Base-by-base conservation (phyloP, 2,113 vertebrate genomes). In the Proterorhinus semilunaris region DNA sequence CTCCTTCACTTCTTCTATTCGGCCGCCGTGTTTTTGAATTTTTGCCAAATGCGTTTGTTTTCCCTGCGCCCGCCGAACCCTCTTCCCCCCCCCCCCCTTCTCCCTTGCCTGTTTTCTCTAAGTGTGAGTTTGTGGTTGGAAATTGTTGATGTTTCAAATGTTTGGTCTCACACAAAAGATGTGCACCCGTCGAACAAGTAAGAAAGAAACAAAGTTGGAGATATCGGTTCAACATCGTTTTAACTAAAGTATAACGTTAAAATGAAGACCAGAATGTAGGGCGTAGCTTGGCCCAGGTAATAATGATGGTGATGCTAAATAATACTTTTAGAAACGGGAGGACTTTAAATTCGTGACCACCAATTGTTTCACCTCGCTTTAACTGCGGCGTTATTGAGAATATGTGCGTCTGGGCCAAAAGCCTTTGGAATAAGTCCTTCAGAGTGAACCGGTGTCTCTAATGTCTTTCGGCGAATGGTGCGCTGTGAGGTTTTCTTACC, bases 1-100 rank as follows among this genome's bases (percentile, higher is more conserved):
- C 42, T 80, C 67, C 58, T 77, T 36, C 27, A 36, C 76, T 59
- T 66, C 72, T 72, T 42, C 57, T 43, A 43, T 43, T 42, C 66
- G 44, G 52, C 50, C 66, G 16, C 63, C 58, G 48, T 66, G 11
- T 74, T 53, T 53, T 53, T 53, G 6, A 6, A 64, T 76, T 76
- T 78, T 87, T 86, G 83, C 84, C 87, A 84, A 87, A 89, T 62
- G 57, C 74, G 50, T 75, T 45, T 62, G 27, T 36, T 58, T 36
- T 4, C 0, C 21, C 45, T n/a, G 15, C n/a, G 36, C 36, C 0
- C 8, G 21, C 21, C n/a, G n/a, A n/a, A n/a, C n/a, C n/a, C n/a
- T n/a, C 21, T 21, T 21, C 21, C 21, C 21, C 2, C 21, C 21
- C 62, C 27, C 65, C 42, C 27, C 62, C 27, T 3, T 36, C 27